A percentile compares a stretch with the other conserved stretches of the same genome.
These are phyloP conservation scores for Pseudanteris insignis DNA, from an alignment of 2,888 invertebrate genomes.

Conservation along the genomic window DNA sequence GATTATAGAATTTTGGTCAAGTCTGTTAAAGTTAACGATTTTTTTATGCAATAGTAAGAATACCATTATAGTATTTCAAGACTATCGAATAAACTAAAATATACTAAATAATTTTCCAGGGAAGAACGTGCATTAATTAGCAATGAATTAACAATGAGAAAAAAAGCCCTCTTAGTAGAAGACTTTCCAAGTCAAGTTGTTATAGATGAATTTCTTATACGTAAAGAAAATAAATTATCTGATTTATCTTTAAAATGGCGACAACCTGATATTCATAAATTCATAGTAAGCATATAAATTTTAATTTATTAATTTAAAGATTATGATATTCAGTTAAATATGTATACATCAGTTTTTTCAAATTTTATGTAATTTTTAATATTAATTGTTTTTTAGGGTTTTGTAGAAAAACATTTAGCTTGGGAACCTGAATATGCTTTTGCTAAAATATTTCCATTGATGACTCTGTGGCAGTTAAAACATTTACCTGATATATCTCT, in stretches of 20 bases:
- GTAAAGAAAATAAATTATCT: constrained; percentile 68
- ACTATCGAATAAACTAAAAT: too few relatives aligned
- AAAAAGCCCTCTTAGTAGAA: constrained; percentile 72
- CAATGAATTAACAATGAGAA: constrained; percentile 76
- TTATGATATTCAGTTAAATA: too few relatives aligned
- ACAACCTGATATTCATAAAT: constrained; percentile 75
- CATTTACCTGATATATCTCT: constrained; percentile 59
- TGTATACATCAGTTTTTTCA: too few relatives aligned
- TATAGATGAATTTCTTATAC: constrained; percentile 77
- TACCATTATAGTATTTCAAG: too few relatives aligned
- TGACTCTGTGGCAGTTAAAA: constrained; percentile 80
- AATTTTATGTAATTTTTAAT: too few relatives aligned
- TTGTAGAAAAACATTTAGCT: constrained; percentile 73
- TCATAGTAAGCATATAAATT: constrained; percentile 73
- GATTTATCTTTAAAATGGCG: constrained; percentile 71
- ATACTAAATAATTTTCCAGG: too few relatives aligned
- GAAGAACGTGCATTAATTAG: constrained; percentile 73
- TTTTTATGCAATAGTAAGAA: too few relatives aligned
- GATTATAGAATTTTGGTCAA: too few relatives aligned
- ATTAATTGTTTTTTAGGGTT: constrained; percentile 69
- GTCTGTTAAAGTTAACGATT: constrained; percentile 36
- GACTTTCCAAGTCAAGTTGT: constrained; percentile 79
- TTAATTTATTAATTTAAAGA: too few relatives aligned
- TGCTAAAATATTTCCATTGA: constrained; percentile 79
- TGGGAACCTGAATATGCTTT: constrained; percentile 83